These are phyloP conservation scores for Luperina nickerlii DNA, from an alignment of 2,888 invertebrate genomes.

Conservation along the genomic window DNA sequence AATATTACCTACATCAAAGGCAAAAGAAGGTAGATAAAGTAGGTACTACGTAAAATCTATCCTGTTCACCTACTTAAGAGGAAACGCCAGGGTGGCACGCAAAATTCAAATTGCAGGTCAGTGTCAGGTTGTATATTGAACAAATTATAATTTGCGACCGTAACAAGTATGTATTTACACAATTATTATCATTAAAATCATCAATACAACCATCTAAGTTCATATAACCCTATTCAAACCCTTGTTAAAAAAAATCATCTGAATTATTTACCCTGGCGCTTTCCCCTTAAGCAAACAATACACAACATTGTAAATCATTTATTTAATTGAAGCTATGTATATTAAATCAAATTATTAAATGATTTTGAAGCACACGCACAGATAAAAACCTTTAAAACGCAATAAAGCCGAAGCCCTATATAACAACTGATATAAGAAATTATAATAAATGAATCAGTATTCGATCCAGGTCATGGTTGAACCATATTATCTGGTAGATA, in stretches of 20 bases:
- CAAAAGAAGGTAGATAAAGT: not conserved
- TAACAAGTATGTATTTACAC: too few species aligned
- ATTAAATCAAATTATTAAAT: not conserved
- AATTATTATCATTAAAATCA: too few species aligned
- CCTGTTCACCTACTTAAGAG: not conserved
- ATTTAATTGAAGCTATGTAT: not conserved
- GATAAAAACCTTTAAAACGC: not conserved
- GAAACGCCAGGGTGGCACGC: too few species aligned
- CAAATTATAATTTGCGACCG: too few species aligned
- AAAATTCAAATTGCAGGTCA: too few species aligned
- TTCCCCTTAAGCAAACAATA: not conserved
- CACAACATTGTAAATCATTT: not conserved
- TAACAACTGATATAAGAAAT: slow-evolving; percentile 35
- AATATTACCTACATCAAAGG: too few species aligned
- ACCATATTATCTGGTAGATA: slow-evolving; percentile 27
- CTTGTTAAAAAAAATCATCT: too few species aligned
- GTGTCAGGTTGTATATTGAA: too few species aligned
- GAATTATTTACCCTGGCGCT: too few species aligned
- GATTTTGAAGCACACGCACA: not conserved
- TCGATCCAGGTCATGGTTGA: slow-evolving; percentile 48
- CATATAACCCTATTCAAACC: too few species aligned
- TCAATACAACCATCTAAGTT: too few species aligned
- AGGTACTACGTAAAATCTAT: not conserved
- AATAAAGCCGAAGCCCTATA: slow-evolving; percentile 13
- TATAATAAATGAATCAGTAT: slow-evolving; percentile 47